phyloP scores from a whole-genome alignment of 2,797 vertebrate species.

The Benthosema pterotum region DNA sequence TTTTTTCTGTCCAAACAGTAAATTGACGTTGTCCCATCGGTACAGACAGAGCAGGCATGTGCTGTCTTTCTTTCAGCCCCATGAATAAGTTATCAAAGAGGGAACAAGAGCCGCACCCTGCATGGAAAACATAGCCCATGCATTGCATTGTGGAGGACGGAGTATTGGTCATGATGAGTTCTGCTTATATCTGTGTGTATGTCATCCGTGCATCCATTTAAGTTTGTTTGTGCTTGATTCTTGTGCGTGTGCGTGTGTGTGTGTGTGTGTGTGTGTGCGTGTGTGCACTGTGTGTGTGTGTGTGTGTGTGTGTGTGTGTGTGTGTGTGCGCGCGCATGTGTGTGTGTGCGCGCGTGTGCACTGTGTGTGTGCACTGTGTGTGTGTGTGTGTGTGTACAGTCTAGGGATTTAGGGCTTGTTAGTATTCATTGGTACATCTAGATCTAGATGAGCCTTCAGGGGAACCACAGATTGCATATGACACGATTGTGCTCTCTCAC shows the following conservation, averaged over 20 bases:
- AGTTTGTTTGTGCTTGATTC: no score
- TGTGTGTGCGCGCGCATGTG: slow-evolving; percentile 13
- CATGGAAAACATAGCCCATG: slow-evolving; percentile 44
- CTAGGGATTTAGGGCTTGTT: slow-evolving; percentile 44
- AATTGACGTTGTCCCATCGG: slow-evolving; percentile 58
- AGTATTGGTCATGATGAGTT: no score
- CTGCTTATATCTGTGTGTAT: no score
- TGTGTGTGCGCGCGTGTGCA: no score
- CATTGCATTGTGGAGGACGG: not conserved
- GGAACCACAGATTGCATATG: slow-evolving; percentile 48
- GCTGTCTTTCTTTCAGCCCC: slow-evolving; percentile 63
- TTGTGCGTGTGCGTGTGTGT: not conserved
- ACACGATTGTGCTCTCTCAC: slow-evolving; percentile 14
- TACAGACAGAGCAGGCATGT: slow-evolving; percentile 42
- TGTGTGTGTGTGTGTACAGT: slow-evolving; percentile 33
- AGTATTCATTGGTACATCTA: slow-evolving; percentile 62
- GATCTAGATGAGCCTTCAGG: slow-evolving; percentile 44
- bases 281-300: slow-evolving; percentile 13
- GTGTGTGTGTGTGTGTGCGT: slow-evolving; percentile 5
- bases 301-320: slow-evolving; percentile 12
- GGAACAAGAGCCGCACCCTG: slow-evolving; percentile 60
- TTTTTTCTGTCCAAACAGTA: slow-evolving; percentile 47
- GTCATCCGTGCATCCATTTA: slow-evolving; percentile 1
- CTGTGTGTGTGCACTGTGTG: no score
- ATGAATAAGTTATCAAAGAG: slow-evolving; percentile 79